Evolutionary conservation across 2,113 vertebrate genomes (phyloP), one percentile per base, ranked within the genome.

Genomic region (Lathamus discolor): DNA sequence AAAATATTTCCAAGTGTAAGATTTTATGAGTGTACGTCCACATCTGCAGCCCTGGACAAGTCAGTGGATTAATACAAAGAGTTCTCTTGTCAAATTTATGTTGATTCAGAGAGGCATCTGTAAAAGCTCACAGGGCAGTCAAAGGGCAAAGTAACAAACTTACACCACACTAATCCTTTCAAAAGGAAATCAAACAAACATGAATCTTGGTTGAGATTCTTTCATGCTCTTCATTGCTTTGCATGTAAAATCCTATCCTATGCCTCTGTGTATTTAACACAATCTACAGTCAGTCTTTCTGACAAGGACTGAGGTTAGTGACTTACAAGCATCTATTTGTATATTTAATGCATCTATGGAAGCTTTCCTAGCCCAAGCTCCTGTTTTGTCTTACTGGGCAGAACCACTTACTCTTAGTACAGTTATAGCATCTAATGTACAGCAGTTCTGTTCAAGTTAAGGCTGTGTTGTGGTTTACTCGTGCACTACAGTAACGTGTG

Each of bases 401-500:
- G 70, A 64, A 27, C 31, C 8, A 2, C 33, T 44, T 29, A 25
- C 44, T 54, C 12, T 15, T 46, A 3, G n/a, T 12, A 28, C 43
- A 52, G 37, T 22, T 82, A 39, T 33, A 39, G 13, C 7, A 25
- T 9, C 11, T 8, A 57, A 41, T 0, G 1, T 31, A 17, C 22
- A 59, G 22, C 35, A 7, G 17, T 20, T 72, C 46, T 54, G 17
- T 22, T 83, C 17, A 51, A 49, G 78, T n/a, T 44, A 51, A 24
- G 33, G 19, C 66, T 18, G 16, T 27, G 16, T 37, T 68, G 28
- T 3, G 17, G 54, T 69, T 51, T 35, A 7, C 28, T 68, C 1
- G 0, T 39, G 52, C 10, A 6, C n/a, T 66, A 29, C 10, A 37
- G 15, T 16, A 35, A 54, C 37, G 41, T 0, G 0, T 13, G 31